Evolutionary conservation across 2,113 vertebrate genomes (phyloP).

Genomic region (Lophius piscatorius): DNA sequence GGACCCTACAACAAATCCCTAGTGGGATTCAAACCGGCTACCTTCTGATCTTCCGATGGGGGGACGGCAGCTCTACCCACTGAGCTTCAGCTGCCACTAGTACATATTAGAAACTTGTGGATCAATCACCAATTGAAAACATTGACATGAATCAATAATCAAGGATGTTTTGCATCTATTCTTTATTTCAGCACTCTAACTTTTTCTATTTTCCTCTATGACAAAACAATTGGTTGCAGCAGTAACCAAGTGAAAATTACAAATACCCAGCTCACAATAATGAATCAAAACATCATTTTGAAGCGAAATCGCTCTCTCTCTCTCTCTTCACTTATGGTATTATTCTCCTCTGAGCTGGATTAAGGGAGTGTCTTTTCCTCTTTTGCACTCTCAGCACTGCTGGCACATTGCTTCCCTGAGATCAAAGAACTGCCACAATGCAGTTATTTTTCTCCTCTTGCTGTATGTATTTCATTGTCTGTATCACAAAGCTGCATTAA

Average conservation of each 20-base stretch:
- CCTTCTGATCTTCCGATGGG: too few relatives aligned
- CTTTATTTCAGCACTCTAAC: too few relatives aligned
- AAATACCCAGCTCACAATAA: background rate
- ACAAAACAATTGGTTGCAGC: too few relatives aligned
- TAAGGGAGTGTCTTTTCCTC: constrained; percentile 18
- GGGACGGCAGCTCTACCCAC: too few relatives aligned
- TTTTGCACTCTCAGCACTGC: constrained; percentile 23
- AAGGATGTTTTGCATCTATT: too few relatives aligned
- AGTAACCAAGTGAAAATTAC: background rate
- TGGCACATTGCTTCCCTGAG: constrained; percentile 47
- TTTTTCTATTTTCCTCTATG: too few relatives aligned
- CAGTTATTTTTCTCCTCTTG: constrained; percentile 25
- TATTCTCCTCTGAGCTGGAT: constrained; percentile 22
- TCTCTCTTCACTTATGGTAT: background rate
- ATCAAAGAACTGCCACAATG: constrained; percentile 57
- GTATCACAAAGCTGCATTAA: constrained; percentile 36
- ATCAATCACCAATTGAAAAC: too few relatives aligned
- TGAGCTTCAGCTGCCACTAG: too few relatives aligned
- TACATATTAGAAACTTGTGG: too few relatives aligned
- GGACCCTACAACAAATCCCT: too few relatives aligned
- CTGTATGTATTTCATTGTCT: constrained; percentile 42
- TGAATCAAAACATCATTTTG: background rate
- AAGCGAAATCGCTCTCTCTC: constrained; percentile 3
- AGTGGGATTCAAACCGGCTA: too few relatives aligned
- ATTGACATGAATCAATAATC: too few relatives aligned